phyloP scores from a whole-genome alignment of 23 tunicate genomes.

The Trididemnum miniatum region DNA sequence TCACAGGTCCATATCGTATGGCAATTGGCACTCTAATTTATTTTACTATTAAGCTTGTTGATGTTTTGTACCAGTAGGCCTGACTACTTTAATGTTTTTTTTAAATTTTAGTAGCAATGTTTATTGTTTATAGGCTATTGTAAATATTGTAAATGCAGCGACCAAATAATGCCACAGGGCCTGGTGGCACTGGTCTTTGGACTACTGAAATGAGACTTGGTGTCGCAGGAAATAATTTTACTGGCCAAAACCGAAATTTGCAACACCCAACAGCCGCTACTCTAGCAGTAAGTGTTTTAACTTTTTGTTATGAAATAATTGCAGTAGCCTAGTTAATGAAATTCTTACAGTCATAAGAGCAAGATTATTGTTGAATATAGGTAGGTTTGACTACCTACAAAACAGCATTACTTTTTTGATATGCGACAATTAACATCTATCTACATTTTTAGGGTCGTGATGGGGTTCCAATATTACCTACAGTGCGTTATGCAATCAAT shows the following conservation, averaged over 20 bases:
- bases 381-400: no score
- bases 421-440: no score
- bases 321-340: no score
- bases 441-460: slow-evolving; percentile 45
- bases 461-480: neutral
- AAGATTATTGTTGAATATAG: no score
- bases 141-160: slow-evolving; percentile 97
- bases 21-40: no score
- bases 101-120: slow-evolving; percentile 41
- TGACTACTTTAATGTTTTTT: no score
- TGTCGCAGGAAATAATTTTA: slow-evolving; percentile 8
- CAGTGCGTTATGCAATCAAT: neutral
- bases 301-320: no score
- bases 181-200: slow-evolving; percentile 66
- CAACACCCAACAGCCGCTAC: slow-evolving; percentile 2
- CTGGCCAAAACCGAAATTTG: slow-evolving; percentile 29
- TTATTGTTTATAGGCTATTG: slow-evolving; percentile 52
- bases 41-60: no score
- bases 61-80: no score
- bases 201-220: slow-evolving; percentile 40
- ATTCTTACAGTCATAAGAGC: no score
- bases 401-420: no score
- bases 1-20: no score
- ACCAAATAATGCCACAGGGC: slow-evolving; percentile 73
- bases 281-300: neutral